Base-by-base conservation (phyloP, 1,140 invertebrate genomes). In the Saxidomus purpurata region DNA sequence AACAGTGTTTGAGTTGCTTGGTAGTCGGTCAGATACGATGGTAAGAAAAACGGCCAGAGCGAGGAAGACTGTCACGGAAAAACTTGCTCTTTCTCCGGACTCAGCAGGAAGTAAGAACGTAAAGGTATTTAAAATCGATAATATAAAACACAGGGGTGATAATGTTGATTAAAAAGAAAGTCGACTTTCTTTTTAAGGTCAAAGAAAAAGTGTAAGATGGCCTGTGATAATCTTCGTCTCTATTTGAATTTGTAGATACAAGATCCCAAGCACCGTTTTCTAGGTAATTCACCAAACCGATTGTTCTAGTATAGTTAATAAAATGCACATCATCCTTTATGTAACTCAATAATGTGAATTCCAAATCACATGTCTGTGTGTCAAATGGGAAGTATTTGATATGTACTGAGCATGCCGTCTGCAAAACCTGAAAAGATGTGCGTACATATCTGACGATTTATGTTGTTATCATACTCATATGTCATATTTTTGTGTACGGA, bases 361-460 rank as follows among this genome's bases (percentile, higher is more conserved):
- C 94, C 86, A 95, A 71, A 15, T 89, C 49, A 71, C 94, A 95
- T 25, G 52, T 87, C 61, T 95, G 94, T 19, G 81, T 31, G 85
- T 95, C 94, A 88, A 94, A 95, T 25, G 94, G 94, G 87, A 94
- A 95, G 82, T 94, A 90, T 49, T 87, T 92, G 47, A 94, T 94
- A 94, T 99, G 98, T 83, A 95, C 93, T 49, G 82, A 61, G 87
- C 99, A 99, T 8, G 98, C 99, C 95, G 98, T 99, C 97, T 99
- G 97, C 95, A 99, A 99, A 94, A 99, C 40, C 86, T 87, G 76
- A 40, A 71, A n/a, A n/a, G n/a, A n/a, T n/a, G n/a, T n/a, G n/a
- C n/a, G n/a, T n/a, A n/a, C n/a, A n/a, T n/a, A n/a, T n/a, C n/a
- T n/a, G n/a, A n/a, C n/a, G n/a, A n/a, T n/a, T n/a, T n/a, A n/a